Evolutionary conservation across 2,797 vertebrate genomes (phyloP).

Genomic region (Setipinna tenuifilis): DNA sequence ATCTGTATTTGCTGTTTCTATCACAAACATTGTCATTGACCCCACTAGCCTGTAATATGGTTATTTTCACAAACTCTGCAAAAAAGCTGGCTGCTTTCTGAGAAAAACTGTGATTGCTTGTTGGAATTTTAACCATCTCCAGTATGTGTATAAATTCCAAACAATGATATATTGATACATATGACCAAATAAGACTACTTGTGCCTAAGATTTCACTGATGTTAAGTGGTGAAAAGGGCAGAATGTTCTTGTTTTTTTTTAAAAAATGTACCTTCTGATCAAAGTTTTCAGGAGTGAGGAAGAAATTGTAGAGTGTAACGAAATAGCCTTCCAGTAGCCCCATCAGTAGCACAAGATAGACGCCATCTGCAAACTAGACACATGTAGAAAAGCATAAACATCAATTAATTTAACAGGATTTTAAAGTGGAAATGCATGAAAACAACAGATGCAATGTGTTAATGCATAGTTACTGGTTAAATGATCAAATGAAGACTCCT

Average conservation of each 20-base stretch:
- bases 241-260: not conserved
- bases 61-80: not conserved
- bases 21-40: not conserved
- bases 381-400: constrained; percentile 1
- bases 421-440: not conserved
- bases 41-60: not conserved
- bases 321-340: constrained; percentile 95
- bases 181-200: not conserved
- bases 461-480: not conserved
- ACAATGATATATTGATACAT: not conserved
- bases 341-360: constrained; percentile 95
- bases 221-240: not conserved
- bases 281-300: constrained; percentile 94
- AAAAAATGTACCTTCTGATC: constrained; percentile 88
- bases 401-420: not conserved
- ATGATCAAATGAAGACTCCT: too few relatives aligned
- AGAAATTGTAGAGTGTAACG: constrained; percentile 94
- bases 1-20: not conserved
- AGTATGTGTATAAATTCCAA: not conserved
- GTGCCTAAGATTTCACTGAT: not conserved
- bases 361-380: constrained; percentile 93
- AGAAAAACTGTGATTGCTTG: not conserved
- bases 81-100: not conserved
- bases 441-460: not conserved
- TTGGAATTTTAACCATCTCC: not conserved